Conservation (phyloP, 1,140 invertebrate genomes). For the Diabrotica virgifera region DNA sequence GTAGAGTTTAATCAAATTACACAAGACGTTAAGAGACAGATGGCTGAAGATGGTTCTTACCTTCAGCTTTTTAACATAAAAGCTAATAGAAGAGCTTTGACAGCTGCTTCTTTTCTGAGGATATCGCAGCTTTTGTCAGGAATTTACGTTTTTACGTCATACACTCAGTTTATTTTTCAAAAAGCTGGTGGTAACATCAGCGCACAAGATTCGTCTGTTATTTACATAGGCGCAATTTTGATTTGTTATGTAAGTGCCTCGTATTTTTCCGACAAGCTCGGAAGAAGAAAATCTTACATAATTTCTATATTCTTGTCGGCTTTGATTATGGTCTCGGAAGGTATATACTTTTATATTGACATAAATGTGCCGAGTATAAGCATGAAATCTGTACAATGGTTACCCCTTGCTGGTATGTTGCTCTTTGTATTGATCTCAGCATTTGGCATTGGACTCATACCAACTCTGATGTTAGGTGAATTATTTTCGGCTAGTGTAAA, state of each 20-base stretch:
- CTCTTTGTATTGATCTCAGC: slow-evolving; percentile 29
- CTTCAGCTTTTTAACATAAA: slow-evolving; percentile 32
- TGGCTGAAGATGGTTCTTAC: slow-evolving; percentile 33
- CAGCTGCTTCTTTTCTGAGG: slow-evolving; percentile 33
- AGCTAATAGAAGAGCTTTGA: slow-evolving; percentile 38
- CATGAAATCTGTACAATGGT: slow-evolving; percentile 33
- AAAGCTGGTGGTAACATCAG: slow-evolving; percentile 23
- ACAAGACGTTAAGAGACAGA: slow-evolving; percentile 34
- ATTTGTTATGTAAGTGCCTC: neutral
- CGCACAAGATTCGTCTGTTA: neutral
- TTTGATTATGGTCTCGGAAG: neutral
- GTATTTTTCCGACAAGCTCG: neutral
- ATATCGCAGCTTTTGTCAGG: slow-evolving; percentile 35
- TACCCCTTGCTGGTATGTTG: slow-evolving; percentile 36
- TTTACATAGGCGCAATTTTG: neutral
- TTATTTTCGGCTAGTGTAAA: slow-evolving; percentile 43
- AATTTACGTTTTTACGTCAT: slow-evolving; percentile 30
- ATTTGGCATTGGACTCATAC: slow-evolving; percentile 34
- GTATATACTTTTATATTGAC: neutral
- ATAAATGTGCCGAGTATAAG: slow-evolving; percentile 8
- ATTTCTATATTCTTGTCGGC: neutral
- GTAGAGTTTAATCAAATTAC: slow-evolving; percentile 34
- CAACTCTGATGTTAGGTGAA: slow-evolving; percentile 39
- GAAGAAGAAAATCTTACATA: neutral
- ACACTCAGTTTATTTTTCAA: slow-evolving; percentile 37